These are phyloP conservation scores for Cryptomyrus ogoouensis DNA, from an alignment of 2,113 vertebrate species.

Conservation along the genomic window DNA sequence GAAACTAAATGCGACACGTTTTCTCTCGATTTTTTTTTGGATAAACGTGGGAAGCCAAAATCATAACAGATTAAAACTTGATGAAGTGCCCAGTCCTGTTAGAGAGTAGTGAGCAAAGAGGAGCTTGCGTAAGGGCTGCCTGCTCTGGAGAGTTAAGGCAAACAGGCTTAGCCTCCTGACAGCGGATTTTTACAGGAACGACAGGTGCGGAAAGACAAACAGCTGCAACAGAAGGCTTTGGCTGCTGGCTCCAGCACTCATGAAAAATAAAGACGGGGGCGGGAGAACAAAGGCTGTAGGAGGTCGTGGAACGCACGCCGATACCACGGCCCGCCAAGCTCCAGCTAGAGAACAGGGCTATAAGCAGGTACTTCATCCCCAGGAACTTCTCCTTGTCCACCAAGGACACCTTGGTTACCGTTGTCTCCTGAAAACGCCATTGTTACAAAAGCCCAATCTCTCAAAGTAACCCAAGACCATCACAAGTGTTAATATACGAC, in stretches of 20 bases:
- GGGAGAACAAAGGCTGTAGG: background rate
- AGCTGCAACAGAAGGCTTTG: constrained; percentile 31
- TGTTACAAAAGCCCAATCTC: background rate
- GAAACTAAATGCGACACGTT: background rate
- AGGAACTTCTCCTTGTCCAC: background rate
- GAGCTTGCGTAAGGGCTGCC: background rate
- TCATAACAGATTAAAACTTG: background rate
- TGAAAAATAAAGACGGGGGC: background rate
- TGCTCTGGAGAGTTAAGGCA: constrained; percentile 28
- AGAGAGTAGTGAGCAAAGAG: background rate
- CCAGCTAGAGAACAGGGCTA: background rate
- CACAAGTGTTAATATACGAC: background rate
- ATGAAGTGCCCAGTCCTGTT: background rate
- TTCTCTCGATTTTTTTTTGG: background rate
- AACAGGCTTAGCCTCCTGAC: constrained; percentile 46
- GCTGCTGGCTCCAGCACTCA: constrained; percentile 16
- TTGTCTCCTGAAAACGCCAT: background rate
- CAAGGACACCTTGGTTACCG: background rate
- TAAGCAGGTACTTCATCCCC: background rate
- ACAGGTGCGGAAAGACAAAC: constrained; percentile 54
- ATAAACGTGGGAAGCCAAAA: background rate
- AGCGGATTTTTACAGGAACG: constrained; percentile 45
- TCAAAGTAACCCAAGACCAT: background rate
- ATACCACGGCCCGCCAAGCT: background rate
- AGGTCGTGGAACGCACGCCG: background rate